phyloP scores from a whole-genome alignment of 2,113 vertebrate species.

The Bubo bubo region DNA sequence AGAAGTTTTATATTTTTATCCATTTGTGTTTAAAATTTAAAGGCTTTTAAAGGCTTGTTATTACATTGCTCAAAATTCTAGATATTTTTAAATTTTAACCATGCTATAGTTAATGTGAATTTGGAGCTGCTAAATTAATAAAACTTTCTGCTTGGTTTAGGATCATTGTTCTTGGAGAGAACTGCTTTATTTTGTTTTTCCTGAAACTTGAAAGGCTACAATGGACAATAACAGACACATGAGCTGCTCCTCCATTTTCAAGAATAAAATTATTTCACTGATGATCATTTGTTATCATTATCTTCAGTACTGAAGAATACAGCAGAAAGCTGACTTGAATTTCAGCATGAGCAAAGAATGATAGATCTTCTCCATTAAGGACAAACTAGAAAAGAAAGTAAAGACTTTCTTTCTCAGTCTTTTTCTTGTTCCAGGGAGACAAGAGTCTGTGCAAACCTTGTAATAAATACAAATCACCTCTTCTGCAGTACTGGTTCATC shows the following conservation, averaged over 20 bases:
- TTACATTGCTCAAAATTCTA: background rate
- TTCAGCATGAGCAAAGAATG: background rate
- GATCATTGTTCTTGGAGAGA: background rate
- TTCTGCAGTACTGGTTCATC: background rate
- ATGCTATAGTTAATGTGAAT: background rate
- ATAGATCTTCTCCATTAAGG: constrained; percentile 19
- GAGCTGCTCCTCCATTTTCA: background rate
- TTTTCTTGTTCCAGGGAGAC: background rate
- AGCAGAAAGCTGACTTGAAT: background rate
- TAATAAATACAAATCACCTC: constrained; percentile 33
- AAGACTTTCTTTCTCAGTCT: background rate
- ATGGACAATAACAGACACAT: background rate
- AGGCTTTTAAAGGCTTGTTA: background rate
- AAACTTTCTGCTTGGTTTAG: background rate
- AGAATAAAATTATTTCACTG: background rate
- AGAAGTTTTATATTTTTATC: background rate
- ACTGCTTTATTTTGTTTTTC: background rate
- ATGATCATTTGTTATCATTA: background rate
- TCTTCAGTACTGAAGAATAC: background rate
- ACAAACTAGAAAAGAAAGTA: background rate
- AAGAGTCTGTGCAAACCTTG: background rate
- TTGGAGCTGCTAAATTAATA: background rate
- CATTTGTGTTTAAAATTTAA: background rate
- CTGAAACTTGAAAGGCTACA: background rate
- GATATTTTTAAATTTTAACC: background rate